phyloP scores from a whole-genome alignment of 2,113 vertebrate species.

The Cricetomys ansorgei region DNA sequence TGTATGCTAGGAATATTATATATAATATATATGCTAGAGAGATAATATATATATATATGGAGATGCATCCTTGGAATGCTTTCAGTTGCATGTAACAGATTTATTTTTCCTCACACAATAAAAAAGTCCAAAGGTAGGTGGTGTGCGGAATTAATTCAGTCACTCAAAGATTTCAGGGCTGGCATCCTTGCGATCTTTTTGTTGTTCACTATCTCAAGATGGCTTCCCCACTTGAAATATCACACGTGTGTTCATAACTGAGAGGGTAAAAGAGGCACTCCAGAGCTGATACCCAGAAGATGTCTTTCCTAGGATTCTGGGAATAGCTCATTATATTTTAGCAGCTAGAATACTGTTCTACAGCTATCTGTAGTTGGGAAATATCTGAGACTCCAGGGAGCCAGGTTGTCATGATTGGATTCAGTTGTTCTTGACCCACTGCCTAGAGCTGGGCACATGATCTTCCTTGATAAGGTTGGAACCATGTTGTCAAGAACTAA shows the following conservation, averaged over 20 bases:
- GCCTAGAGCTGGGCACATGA: background rate
- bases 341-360: background rate
- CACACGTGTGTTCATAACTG: constrained; percentile 10
- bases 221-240: constrained; percentile 39
- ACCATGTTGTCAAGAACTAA: background rate
- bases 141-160: constrained; percentile 13
- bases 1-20: background rate
- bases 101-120: constrained; percentile 17
- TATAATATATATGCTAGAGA: background rate
- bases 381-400: background rate
- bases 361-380: background rate
- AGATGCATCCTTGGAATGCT: background rate
- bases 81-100: constrained; percentile 7
- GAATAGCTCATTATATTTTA: background rate
- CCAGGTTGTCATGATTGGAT: background rate
- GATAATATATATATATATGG: background rate
- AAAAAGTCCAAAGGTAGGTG: constrained; percentile 17
- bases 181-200: background rate
- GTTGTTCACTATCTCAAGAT: constrained; percentile 15
- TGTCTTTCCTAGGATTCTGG: background rate
- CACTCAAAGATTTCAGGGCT: background rate
- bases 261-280: background rate
- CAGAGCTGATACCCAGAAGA: background rate
- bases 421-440: background rate
- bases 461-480: background rate